Evolutionary conservation across 2,888 invertebrate species (phyloP), one percentile per base, ranked within the genome.

Genomic region (Euzophera pinguis): DNA sequence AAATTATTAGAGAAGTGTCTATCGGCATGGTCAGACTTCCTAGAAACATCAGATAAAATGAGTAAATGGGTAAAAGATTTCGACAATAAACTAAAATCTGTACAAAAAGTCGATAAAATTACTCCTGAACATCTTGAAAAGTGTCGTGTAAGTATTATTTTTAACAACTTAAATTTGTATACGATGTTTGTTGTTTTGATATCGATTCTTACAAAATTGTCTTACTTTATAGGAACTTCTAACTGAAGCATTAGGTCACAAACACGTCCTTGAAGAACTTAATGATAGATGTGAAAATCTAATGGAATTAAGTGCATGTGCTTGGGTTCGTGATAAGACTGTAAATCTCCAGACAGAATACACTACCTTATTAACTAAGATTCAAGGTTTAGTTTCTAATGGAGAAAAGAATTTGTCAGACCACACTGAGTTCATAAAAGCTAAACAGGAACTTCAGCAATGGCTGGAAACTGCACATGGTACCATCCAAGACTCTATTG

Each of bases 381-480:
- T 95, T 27, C 97, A 97, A 90, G 94, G 93, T 54, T 87, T 97
- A 38, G 95, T 97, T 14, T 94, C 96, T 1, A 95, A 95, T 73
- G 94, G 97, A 9, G 97, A 98, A 75, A 97, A 97, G 87, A 97
- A 96, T 78, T 87, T 98, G 0, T 95, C 96, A 0, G 97, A 98
- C 76, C 97, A 97, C 71, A 96, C 96, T 0, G 97, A 98, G 73
- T 97, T 98, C 78, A 91, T 96, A 6, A 96, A 96, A 67, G 96
- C 96, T 13, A 96, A 97, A 71, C 92, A 94, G 56, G 95, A 96
- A 65, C 91, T 98, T 64, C 94, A 96, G 60, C 92, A 93, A 55
- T 98, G 98, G 98, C 86, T 97, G 22, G 93, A 93, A 53, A 92
- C 93, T 35, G 96, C 96, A 27, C 95, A 95, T 63, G 95, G 95